Base-by-base conservation (phyloP, 2,888 invertebrate genomes). In the Drosophila subsilvestris region DNA sequence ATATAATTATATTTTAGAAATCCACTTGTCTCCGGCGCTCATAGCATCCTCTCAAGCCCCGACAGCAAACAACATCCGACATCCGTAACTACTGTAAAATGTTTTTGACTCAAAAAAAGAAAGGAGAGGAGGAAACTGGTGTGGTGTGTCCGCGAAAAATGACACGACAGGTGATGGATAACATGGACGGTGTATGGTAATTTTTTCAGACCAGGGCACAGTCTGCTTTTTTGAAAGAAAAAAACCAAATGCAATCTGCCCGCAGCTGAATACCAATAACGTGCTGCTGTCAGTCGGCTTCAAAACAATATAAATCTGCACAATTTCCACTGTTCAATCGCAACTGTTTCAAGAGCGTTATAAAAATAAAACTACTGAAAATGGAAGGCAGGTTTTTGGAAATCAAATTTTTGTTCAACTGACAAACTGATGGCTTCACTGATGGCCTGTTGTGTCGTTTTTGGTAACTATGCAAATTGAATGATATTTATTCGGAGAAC, bases 131-230 rank as follows among this genome's bases (percentile, higher is more conserved):
- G n/a, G n/a, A 1, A 25, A 25, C 25, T 22, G 47, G 9, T 22
- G 27, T 9, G 20, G 4, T 14, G 45, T 29, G 61, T 45, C 22
- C 49, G 37, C 20, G 25, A 22, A 50, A 48, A 51, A 17, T 63
- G 74, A 73, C 74, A 22, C n/a, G 63, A n/a, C 74, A 75, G 74
- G 75, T 75, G 75, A 75, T 61, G 70, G 74, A 66, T 74, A 73
- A 74, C 72, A 42, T 60, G 59, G 56, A 59, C 59, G 60, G 56
- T 74, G 51, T 53, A 56, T 60, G 70, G 59, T 54, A 47, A 72
- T 74, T 74, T 74, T 59, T 65, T 53, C 51, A 63, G 63, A 68
- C 54, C 58, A 9, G n/a, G n/a, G n/a, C n/a, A n/a, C n/a, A n/a
- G n/a, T 1, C 32, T 32, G 0, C 1, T 32, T 32, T 12, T 12